These are phyloP conservation scores for Leptarthrus brevirostris DNA, from an alignment of 2,888 invertebrate species.

Conservation along the genomic window DNA sequence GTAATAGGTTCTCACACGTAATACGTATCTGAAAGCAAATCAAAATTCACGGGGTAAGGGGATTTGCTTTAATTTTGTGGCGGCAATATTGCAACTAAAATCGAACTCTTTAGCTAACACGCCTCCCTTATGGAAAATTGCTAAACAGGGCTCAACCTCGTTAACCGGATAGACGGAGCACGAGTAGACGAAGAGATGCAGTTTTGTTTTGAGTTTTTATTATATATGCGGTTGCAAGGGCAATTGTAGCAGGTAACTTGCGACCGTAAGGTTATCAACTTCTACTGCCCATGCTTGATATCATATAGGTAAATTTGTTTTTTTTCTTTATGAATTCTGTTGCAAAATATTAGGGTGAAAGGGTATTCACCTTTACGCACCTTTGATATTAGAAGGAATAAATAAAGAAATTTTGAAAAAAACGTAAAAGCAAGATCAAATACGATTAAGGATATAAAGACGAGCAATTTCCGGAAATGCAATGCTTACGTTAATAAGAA, in stretches of 20 bases:
- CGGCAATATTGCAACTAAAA: slow-evolving; percentile 51
- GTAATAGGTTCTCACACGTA: slow-evolving; percentile 42
- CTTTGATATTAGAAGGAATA: background rate
- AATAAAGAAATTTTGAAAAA: background rate
- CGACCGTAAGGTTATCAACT: background rate
- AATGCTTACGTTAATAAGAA: too few relatives aligned
- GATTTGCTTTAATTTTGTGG: slow-evolving; percentile 49
- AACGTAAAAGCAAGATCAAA: background rate
- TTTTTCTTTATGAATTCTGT: background rate
- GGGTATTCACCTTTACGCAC: background rate
- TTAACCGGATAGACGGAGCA: slow-evolving; percentile 40
- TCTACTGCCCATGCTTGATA: background rate
- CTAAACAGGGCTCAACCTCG: slow-evolving; percentile 49
- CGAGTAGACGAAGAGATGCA: slow-evolving; percentile 24
- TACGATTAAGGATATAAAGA: too few relatives aligned
- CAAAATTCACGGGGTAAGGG: slow-evolving; percentile 35
- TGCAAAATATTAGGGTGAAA: background rate
- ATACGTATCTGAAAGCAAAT: slow-evolving; percentile 21
- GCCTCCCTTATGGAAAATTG: slow-evolving; percentile 51
- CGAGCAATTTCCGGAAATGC: too few relatives aligned
- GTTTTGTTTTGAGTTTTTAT: too few relatives aligned
- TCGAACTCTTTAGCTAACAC: slow-evolving; percentile 49
- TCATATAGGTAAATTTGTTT: background rate
- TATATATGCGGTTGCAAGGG: background rate
- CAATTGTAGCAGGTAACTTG: background rate